Evolutionary conservation across 2,888 invertebrate species (phyloP), one percentile per base, ranked within the genome.

Genomic region (Polyploca ridens): DNA sequence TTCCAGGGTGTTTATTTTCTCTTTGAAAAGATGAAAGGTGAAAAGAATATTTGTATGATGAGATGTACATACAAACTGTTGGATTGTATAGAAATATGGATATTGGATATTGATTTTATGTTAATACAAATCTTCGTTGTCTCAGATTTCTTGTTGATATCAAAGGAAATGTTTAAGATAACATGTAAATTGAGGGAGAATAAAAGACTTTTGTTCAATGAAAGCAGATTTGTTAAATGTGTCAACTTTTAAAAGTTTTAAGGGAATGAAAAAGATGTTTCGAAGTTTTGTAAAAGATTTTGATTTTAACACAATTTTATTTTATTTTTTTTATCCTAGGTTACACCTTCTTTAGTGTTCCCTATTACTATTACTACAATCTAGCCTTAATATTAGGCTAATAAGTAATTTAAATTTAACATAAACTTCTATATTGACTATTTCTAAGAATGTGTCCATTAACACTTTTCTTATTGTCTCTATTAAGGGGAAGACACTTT

Each of bases 41-140:
- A 77, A 79, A 81, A 66, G 66, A 65, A 66, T 49, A 33, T 41
- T 49, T 38, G 16, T 14, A 44, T 14, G n/a, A 44, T 33, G 44
- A 33, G 59, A 54, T 16, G 62, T 19, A 64, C 60, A 19, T 60
- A 58, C 41, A 66, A 63, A 54, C 60, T 46, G 60, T 67, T 63
- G 66, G 69, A 76, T 81, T 78, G 78, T 83, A 85, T 85, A 81
- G 78, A 81, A 79, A 85, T 83, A 71, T 67, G 72, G 69, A 78
- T 79, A 81, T 81, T 74, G 78, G 71, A 74, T 84, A 86, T 85
- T 78, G 85, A 83, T 84, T 85, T 83, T 82, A 83, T 84, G 81
- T 72, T 80, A 83, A 84, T 81, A 72, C 66, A 35, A 49, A 54
- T 33, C 70, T 61, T 67, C 62, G 44, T 63, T 63, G 67, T 63